phyloP scores from a whole-genome alignment of 2,113 vertebrate genomes.

The Hemibagrus wyckioides region DNA sequence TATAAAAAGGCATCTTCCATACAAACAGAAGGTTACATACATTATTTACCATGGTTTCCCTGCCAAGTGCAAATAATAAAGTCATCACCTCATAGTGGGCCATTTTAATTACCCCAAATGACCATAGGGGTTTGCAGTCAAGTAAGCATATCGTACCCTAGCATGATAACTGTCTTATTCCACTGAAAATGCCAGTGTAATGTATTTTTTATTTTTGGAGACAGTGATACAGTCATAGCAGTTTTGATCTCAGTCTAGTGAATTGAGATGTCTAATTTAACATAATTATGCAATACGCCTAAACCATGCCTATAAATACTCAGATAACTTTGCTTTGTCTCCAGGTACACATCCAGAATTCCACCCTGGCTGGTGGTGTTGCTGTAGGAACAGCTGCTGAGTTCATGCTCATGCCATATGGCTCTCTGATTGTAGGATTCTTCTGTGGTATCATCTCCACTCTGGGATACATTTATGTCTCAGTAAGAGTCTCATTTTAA shows the following conservation, averaged over 20 bases:
- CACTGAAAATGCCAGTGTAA: not conserved
- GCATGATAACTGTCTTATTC: not conserved
- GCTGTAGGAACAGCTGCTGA: conserved; percentile 91
- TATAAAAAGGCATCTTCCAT: not conserved
- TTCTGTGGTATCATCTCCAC: conserved; percentile 87
- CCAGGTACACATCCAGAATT: conserved; percentile 96
- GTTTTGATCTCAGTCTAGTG: not conserved
- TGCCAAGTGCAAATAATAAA: not conserved
- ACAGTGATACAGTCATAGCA: not conserved
- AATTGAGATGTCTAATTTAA: not conserved
- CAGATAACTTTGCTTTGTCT: not conserved
- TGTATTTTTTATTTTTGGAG: not conserved
- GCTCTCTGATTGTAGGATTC: conserved; percentile 88
- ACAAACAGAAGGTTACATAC: not conserved
- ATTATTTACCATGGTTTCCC: not conserved
- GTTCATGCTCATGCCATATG: conserved; percentile 93
- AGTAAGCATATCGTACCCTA: not conserved
- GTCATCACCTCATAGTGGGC: not conserved
- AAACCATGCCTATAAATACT: not conserved
- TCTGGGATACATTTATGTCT: conserved; percentile 83
- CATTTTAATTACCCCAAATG: not conserved
- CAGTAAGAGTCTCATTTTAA: conserved; percentile 70
- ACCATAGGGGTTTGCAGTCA: not conserved
- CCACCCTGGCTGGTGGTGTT: conserved; percentile 90
- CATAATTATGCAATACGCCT: not conserved